These are phyloP conservation scores for Enteromius anoplus DNA, from an alignment of 2,797 vertebrate species.

Conservation along the genomic window DNA sequence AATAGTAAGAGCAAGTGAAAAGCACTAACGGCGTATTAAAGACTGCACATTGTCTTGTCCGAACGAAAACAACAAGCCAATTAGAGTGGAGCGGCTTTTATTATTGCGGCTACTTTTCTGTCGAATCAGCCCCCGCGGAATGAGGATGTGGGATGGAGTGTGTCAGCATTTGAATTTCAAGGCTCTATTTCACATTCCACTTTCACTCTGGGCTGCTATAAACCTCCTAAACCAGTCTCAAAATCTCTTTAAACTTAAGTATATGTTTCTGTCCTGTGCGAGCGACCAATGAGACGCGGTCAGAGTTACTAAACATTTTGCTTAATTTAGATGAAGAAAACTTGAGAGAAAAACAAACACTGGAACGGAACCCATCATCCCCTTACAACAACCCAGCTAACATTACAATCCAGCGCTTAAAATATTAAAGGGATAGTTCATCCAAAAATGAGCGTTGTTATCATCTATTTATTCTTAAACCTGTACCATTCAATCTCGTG, in stretches of 20 bases:
- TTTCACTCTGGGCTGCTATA: neutral
- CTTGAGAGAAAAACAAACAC: neutral
- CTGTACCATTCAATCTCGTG: neutral
- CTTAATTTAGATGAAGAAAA: conserved; percentile 6
- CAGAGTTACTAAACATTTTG: neutral
- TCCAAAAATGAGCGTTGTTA: neutral
- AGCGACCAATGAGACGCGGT: neutral
- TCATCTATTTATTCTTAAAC: neutral
- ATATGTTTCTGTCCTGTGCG: conserved; percentile 24
- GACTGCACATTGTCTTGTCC: conserved; percentile 17
- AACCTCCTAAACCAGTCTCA: conserved; percentile 14
- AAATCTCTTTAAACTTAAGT: conserved; percentile 23
- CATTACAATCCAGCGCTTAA: neutral
- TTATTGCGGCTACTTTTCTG: conserved; percentile 57
- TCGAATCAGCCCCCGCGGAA: conserved; percentile 40
- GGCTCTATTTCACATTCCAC: conserved; percentile 39
- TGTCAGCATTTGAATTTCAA: conserved; percentile 44
- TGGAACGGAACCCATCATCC: neutral
- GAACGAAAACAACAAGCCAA: conserved; percentile 45
- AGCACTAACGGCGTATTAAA: neutral
- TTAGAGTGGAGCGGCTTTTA: conserved; percentile 26
- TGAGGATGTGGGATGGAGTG: conserved; percentile 41
- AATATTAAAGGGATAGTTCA: neutral
- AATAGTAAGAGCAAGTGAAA: neutral
- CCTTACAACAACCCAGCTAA: neutral